Conservation (phyloP, 2,113 vertebrate species). For the Brachypteracias leptosomus region DNA sequence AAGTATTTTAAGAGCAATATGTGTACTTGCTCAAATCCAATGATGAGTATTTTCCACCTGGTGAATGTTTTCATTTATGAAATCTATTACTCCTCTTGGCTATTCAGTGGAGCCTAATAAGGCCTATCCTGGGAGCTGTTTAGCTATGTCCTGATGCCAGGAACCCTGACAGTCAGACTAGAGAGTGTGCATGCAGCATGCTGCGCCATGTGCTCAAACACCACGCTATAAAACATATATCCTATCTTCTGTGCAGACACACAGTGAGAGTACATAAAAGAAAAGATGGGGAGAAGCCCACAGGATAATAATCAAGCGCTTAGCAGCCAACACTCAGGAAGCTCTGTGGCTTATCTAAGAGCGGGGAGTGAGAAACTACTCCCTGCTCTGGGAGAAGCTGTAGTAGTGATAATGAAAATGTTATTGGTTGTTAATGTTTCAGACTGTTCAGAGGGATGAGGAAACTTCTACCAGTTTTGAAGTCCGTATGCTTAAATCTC, state of each 20-base stretch:
- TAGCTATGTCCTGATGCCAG: background rate
- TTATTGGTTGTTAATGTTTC: background rate
- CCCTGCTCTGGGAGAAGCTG: background rate
- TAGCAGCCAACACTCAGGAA: background rate
- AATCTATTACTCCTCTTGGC: slow-evolving; percentile 6
- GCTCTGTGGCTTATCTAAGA: background rate
- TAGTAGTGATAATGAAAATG: background rate
- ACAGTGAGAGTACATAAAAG: background rate
- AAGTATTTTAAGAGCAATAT: background rate
- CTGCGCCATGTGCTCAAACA: slow-evolving; percentile 12
- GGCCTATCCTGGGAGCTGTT: background rate
- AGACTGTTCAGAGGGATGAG: background rate
- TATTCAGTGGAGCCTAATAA: background rate
- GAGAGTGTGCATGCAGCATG: background rate
- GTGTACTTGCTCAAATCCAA: background rate
- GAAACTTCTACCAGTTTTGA: background rate
- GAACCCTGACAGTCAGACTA: background rate
- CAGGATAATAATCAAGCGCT: background rate
- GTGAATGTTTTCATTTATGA: background rate
- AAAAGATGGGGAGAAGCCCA: background rate
- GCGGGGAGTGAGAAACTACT: background rate
- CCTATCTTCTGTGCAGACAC: background rate
- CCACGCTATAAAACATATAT: background rate
- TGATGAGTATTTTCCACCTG: background rate
- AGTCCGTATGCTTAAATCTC: background rate